Evolutionary conservation across 2,888 invertebrate genomes (phyloP).

Genomic region (Volucella inflata): DNA sequence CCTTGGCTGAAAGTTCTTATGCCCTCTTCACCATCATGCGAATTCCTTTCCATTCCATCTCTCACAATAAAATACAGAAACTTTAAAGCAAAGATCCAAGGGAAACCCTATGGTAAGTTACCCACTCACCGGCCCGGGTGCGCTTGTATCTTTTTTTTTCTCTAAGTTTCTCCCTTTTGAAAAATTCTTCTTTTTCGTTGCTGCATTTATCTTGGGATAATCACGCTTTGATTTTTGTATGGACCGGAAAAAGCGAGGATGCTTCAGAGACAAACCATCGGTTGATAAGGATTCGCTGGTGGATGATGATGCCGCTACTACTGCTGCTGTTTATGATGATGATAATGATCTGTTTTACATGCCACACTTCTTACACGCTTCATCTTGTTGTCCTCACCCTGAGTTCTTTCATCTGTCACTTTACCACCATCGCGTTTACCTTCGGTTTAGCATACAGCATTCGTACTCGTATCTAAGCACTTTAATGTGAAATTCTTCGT

Average conservation of each 20-base stretch:
- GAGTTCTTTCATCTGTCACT: conserved; percentile 37
- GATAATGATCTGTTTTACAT: conserved; percentile 36
- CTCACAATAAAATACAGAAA: too few species aligned
- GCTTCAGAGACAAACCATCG: conserved; percentile 71
- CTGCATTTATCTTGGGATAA: conserved; percentile 39
- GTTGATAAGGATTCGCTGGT: conserved; percentile 19
- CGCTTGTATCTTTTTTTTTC: too few species aligned
- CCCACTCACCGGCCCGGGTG: too few species aligned
- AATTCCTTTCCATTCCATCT: too few species aligned
- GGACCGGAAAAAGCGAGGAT: conserved; percentile 64
- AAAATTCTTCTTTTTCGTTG: background rate
- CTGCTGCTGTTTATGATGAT: conserved; percentile 75
- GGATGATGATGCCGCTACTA: conserved; percentile 51
- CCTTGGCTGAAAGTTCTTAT: too few species aligned
- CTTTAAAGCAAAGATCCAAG: too few species aligned
- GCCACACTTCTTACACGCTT: conserved; percentile 12
- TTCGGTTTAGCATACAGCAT: conserved; percentile 62
- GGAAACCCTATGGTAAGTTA: too few species aligned
- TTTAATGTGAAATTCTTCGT: conserved; percentile 45
- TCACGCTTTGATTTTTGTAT: conserved; percentile 64
- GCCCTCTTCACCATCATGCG: too few species aligned
- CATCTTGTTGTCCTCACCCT: conserved; percentile 1
- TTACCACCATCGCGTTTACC: conserved; percentile 56
- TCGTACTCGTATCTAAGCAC: conserved; percentile 44
- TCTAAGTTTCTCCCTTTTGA: background rate